A percentile compares a stretch with the other conserved stretches of the same genome.
Evolutionary conservation across 2,888 invertebrate genomes (phyloP).

Genomic region (Lepidocyrtoides sp.): DNA sequence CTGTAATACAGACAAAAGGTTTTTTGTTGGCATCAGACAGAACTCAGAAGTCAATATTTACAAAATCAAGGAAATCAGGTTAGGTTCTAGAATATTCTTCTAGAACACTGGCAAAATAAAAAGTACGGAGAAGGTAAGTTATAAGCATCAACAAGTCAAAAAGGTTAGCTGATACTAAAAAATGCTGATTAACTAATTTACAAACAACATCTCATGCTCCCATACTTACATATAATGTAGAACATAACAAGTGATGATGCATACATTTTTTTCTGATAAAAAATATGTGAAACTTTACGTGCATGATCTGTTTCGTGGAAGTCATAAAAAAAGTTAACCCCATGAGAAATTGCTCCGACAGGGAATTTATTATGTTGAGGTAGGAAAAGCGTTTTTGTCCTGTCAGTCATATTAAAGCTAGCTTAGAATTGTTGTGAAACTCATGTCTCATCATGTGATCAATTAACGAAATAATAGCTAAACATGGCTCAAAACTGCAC

Average conservation of each 20-base stretch:
- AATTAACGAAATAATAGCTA: neutral
- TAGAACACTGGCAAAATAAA: neutral
- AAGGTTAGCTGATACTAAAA: no score
- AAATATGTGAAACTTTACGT: no score
- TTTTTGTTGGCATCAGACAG: neutral
- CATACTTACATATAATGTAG: no score
- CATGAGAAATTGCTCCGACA: neutral
- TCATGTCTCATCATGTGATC: neutral
- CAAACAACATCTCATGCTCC: no score
- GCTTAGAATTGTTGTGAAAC: neutral
- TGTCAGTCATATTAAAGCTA: neutral
- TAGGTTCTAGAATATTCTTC: slow-evolving; percentile 14
- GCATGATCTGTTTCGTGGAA: slow-evolving; percentile 19
- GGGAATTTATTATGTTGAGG: neutral
- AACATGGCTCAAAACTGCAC: neutral
- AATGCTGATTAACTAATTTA: no score
- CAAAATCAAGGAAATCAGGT: slow-evolving; percentile 43
- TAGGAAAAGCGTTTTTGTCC: neutral
- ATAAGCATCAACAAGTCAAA: neutral
- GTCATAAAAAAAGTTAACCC: neutral
- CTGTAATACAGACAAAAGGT: neutral
- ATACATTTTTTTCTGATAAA: no score
- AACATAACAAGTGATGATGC: no score
- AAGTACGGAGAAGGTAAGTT: neutral
- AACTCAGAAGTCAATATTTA: slow-evolving; percentile 4